Evolutionary conservation across 1,140 invertebrate species (phyloP).

Genomic region (Ceratina australensis): DNA sequence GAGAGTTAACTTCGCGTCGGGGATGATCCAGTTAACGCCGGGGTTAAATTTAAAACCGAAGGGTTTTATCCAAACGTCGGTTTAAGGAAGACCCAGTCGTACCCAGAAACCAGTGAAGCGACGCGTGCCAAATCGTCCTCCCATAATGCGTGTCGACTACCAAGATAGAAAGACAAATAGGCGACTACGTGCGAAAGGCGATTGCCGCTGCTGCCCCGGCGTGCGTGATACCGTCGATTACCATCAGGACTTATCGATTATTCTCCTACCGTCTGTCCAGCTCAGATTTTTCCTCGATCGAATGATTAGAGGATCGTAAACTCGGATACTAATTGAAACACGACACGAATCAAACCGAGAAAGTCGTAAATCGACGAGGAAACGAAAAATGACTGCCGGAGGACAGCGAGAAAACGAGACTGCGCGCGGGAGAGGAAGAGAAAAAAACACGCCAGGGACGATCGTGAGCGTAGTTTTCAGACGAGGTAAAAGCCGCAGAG

Average conservation of each 20-base stretch:
- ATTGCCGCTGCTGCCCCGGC: conserved; percentile 10
- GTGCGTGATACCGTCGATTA: conserved; percentile 13
- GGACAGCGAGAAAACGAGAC: neutral
- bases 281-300: no score
- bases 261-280: no score
- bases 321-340: neutral
- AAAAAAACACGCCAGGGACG: conserved; percentile 10
- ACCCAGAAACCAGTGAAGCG: conserved; percentile 6
- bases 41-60: neutral
- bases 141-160: conserved; percentile 21
- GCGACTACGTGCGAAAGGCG: conserved; percentile 10
- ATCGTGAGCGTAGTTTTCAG: conserved; percentile 1
- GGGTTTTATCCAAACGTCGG: neutral
- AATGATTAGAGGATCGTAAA: neutral
- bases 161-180: conserved; percentile 39
- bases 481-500: conserved; percentile 36
- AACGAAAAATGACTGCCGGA: neutral
- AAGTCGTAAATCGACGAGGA: neutral
- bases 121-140: conserved; percentile 16
- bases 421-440: neutral
- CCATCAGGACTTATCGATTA: neutral
- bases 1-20: neutral
- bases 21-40: neutral
- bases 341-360: neutral
- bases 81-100: neutral